These are phyloP conservation scores for Dinoponera quadriceps DNA, from an alignment of 1,140 invertebrate genomes.

Conservation along the genomic window DNA sequence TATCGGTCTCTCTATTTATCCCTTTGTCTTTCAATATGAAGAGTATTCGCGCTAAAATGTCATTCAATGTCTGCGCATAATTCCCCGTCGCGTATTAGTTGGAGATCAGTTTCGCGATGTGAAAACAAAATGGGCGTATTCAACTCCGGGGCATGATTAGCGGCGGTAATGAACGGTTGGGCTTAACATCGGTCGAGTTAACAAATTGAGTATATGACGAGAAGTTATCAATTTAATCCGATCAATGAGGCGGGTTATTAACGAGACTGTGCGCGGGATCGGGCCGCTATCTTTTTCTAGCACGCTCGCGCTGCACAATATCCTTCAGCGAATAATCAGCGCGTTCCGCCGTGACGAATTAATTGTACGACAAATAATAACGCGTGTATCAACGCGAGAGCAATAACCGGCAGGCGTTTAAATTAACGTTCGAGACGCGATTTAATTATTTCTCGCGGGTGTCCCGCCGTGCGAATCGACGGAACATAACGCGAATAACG, in stretches of 20 bases:
- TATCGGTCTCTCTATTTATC: too few species aligned
- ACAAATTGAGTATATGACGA: conserved; percentile 15
- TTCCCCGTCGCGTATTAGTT: conserved; percentile 1
- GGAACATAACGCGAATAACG: not conserved
- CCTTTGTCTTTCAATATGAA: not conserved
- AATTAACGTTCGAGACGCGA: conserved; percentile 24
- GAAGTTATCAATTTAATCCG: conserved; percentile 57
- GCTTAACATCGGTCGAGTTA: conserved; percentile 48
- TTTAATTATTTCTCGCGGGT: conserved; percentile 16
- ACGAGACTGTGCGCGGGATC: not conserved
- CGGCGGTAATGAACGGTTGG: conserved; percentile 72
- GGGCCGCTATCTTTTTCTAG: conserved; percentile 27
- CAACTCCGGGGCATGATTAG: conserved; percentile 43
- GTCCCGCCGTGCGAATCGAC: not conserved
- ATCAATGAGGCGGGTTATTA: conserved; percentile 61
- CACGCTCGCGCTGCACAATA: not conserved
- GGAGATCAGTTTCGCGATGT: conserved; percentile 35
- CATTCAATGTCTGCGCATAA: not conserved
- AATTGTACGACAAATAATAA: conserved; percentile 26
- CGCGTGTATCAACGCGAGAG: conserved; percentile 2
- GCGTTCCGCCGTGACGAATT: conserved; percentile 18
- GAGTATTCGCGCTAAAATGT: not conserved
- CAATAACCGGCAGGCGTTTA: not conserved
- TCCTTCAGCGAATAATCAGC: conserved; percentile 21
- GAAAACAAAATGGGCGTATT: conserved; percentile 60